A percentile compares a stretch with the other conserved stretches of the same genome.
Conservation (phyloP, 2,113 vertebrate genomes). For the Elephantulus edwardii region DNA sequence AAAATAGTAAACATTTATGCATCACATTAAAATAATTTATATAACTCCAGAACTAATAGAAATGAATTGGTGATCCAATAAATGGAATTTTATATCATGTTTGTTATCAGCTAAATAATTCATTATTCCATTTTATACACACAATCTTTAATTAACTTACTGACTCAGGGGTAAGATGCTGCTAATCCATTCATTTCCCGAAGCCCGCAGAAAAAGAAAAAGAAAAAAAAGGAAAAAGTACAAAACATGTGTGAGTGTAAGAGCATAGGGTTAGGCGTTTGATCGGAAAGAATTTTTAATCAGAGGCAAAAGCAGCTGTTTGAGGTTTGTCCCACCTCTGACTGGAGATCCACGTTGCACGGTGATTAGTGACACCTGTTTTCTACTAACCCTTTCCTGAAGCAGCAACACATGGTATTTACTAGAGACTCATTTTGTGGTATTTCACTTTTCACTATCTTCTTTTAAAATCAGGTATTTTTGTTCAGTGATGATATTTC, state of each 20-base stretch:
- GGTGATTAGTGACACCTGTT: conserved; percentile 79
- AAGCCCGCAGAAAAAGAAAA: no score
- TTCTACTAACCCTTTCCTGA: conserved; percentile 68
- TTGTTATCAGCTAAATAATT: conserved; percentile 88
- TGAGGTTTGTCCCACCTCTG: conserved; percentile 64
- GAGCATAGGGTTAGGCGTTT: conserved; percentile 73
- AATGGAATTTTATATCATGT: conserved; percentile 86
- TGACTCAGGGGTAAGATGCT: conserved; percentile 77
- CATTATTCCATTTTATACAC: conserved; percentile 83
- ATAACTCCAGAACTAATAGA: conserved; percentile 75
- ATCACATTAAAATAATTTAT: conserved; percentile 48
- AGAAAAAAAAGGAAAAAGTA: no score
- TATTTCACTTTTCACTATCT: conserved; percentile 29
- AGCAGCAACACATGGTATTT: conserved; percentile 50
- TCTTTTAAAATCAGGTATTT: conserved; percentile 42
- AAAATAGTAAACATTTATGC: conserved; percentile 66
- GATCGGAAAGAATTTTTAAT: conserved; percentile 80
- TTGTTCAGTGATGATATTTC: conserved; percentile 32
- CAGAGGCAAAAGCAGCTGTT: conserved; percentile 74
- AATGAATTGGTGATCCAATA: conserved; percentile 72
- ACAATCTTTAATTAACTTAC: conserved; percentile 84
- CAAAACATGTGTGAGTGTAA: conserved; percentile 69
- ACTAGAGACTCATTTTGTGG: conserved; percentile 11
- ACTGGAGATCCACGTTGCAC: conserved; percentile 61
- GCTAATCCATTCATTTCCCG: conserved; percentile 85